Conservation (phyloP, 2,797 vertebrate species). For the Luscinia luscinia region DNA sequence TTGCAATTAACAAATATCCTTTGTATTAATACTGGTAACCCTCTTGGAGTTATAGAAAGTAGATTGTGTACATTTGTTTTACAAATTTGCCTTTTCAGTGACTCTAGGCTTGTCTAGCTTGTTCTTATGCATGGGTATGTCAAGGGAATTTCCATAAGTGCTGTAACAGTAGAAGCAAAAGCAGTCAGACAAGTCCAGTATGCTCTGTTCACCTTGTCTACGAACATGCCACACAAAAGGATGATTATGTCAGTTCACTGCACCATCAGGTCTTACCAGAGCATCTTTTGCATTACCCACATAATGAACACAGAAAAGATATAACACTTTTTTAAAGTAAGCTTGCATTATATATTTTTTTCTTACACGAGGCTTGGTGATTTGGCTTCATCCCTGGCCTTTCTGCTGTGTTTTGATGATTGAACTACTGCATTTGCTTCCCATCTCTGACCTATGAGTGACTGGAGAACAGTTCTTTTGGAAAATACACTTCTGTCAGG, state of each 20-base stretch:
- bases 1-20: background rate
- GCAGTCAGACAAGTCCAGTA: constrained; percentile 44
- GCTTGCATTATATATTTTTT: background rate
- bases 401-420: constrained; percentile 3
- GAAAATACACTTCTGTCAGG: background rate
- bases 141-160: constrained; percentile 33
- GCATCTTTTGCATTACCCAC: background rate
- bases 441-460: background rate
- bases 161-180: constrained; percentile 35
- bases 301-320: background rate
- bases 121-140: background rate
- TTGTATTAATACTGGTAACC: background rate
- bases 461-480: background rate
- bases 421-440: constrained; percentile 7
- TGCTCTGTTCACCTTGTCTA: background rate
- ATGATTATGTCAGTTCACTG: background rate
- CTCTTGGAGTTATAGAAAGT: background rate
- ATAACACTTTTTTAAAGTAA: background rate
- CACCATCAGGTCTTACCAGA: background rate
- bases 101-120: background rate
- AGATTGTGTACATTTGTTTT: background rate
- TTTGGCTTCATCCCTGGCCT: background rate
- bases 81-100: background rate
- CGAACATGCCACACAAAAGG: background rate
- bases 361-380: background rate